Percentiles rank a stretch among this genome's conserved stretches.
These are phyloP conservation scores for Ciconia nigra DNA, from an alignment of 2,797 vertebrate species.

Conservation along the genomic window DNA sequence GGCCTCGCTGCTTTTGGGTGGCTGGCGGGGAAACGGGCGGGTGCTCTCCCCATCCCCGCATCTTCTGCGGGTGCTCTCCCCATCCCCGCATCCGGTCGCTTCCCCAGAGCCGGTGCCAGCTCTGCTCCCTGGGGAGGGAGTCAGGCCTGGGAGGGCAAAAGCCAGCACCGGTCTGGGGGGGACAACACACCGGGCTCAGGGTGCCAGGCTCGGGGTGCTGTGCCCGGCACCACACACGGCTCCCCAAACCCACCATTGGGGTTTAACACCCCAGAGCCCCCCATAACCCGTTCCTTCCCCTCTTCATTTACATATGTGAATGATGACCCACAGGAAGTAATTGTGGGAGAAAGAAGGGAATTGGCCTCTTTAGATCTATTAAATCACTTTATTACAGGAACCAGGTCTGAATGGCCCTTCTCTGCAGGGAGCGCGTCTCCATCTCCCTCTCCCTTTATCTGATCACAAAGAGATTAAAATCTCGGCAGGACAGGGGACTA, in stretches of 20 bases:
- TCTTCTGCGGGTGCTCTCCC: neutral
- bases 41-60: neutral
- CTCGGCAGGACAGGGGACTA: slow-evolving; percentile 62
- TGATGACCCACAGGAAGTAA: slow-evolving; percentile 82
- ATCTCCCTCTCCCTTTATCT: slow-evolving; percentile 84
- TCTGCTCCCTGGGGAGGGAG: neutral
- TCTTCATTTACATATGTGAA: slow-evolving; percentile 79
- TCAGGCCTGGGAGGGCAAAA: neutral
- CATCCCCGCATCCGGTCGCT: fast-evolving
- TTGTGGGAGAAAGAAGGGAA: slow-evolving; percentile 79
- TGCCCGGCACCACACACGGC: neutral
- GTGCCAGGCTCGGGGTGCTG: neutral
- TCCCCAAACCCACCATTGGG: neutral
- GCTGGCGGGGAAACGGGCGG: fast-evolving
- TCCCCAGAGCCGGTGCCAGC: fast-evolving
- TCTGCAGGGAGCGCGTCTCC: slow-evolving; percentile 77
- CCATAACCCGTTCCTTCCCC: slow-evolving; percentile 8
- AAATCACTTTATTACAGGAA: slow-evolving; percentile 98
- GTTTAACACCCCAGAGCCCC: slow-evolving; percentile 13
- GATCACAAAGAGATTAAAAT: slow-evolving; percentile 84
- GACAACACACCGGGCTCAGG: neutral
- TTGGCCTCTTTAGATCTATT: slow-evolving; percentile 82
- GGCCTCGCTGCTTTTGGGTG: neutral
- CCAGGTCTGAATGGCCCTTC: slow-evolving; percentile 84
- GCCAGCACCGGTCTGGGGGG: neutral